Evolutionary conservation across 2,113 vertebrate species (phyloP), one percentile per base, ranked within the genome.

Genomic region (Myodes glareolus): DNA sequence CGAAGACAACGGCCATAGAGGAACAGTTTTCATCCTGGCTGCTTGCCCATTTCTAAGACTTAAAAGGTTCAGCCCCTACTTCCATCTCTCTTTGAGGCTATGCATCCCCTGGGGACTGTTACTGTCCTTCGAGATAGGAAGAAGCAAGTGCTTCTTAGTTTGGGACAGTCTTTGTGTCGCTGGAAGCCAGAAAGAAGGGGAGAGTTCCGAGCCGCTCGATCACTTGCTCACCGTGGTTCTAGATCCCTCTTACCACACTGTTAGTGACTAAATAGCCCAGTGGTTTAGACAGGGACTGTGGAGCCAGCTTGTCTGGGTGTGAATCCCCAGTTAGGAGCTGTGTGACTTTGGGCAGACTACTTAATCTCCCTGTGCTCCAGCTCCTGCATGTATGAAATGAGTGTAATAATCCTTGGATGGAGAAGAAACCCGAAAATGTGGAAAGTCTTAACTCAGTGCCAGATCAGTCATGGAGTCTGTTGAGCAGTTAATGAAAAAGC

Each of bases 241-340:
- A 80, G 78, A 90, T 36, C 70, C 23, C 9, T 3, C 0, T 42
- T 65, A 85, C 85, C 76, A 68, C 3, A 7, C n/a, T 82, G 55
- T 91, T 75, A 95, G 47, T 67, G 89, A 88, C 72, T 19, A 55
- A 88, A 68, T n/a, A 86, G 47, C 27, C 33, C 33, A 1, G 36
- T 42, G n/a, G 52, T 73, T 95, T 89, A 45, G 81, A 89, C 61
- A 55, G 75, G 23, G 86, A 67, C 78, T 78, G 55, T 63, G 90
- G 92, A 95, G 93, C 85, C 93, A 88, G 77, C n/a, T 86, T 88
- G 84, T 95, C 88, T 96, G 91, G 58, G n/a, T 95, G 78, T 90
- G 94, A 96, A 78, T 97, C 85, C 70, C 72, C 31, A 78, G 55
- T 19, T 80, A 45, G 25, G 50, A 50, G 39, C 94, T 97, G 77